Evolutionary conservation across 1,140 invertebrate genomes (phyloP), one percentile per base, ranked within the genome.

Genomic region (Uloborus diversus): DNA sequence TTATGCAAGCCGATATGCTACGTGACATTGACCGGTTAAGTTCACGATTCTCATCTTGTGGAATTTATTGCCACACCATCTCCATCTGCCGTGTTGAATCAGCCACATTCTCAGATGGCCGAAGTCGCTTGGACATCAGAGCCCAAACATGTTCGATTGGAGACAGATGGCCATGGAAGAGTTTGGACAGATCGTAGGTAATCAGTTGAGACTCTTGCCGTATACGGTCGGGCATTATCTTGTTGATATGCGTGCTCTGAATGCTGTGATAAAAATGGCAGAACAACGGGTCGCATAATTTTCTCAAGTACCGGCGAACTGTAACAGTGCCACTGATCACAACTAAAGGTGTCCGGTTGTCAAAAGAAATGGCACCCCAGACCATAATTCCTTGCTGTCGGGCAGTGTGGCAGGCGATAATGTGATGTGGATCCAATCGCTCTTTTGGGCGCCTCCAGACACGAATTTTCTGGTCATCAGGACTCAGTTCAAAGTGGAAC

Each of bases 361-460:
- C 13, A 53, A 53, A 53, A 20, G 49, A 20, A 53, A 53, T 53
- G 20, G 49, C 49, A 53, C 49, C 4, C 49, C 49, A 53, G 9
- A 0, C 9, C 49, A 0, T 53, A 14, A 53, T 53, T 53, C 13
- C n/a, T 53, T 7, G 11, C 23, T 53, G 49, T 53, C 20, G 4
- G n/a, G 13, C 49, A 7, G 49, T 53, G 20, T 53, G 49, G 0
- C 49, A 20, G 49, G 23, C 13, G 13, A 17, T 20, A 53, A 5
- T 4, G 17, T 20, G 49, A 5, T 53, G 13, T 1, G 20, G 17
- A n/a, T 53, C 3, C 49, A 1, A 53, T 20, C 13, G 23, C 4
- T 53, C n/a, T n/a, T n/a, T n/a, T n/a, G n/a, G n/a, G 49, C 57
- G 57, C 30, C 57, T 61, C 25, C 30, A 61, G 57, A 61, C 57